Evolutionary conservation across 1,140 invertebrate genomes (phyloP), one percentile per base, ranked within the genome.

Genomic region (Colletes gigas): DNA sequence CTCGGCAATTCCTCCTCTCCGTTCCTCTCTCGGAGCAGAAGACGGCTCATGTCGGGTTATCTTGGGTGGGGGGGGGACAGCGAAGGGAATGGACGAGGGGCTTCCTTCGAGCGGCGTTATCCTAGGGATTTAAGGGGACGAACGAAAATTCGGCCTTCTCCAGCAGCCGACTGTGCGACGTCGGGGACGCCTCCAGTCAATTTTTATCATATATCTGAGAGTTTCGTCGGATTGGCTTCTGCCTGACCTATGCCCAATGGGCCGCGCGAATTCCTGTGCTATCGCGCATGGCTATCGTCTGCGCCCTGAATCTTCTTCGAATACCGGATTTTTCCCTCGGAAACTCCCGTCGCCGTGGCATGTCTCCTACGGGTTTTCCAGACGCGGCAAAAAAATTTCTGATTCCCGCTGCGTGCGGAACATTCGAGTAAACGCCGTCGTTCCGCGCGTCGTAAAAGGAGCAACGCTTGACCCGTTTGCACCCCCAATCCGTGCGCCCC

Each of bases 221-320:
- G 89, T 92, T 91, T 89, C 88, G 86, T 83, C 81, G 89, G 87
- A 92, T 92, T 91, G 88, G 90, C 91, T 92, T 92, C 91, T 91
- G 91, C 92, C 90, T 91, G 91, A 91, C 91, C 91, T 91, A 92
- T 91, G 90, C 91, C 90, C 91, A 93, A 93, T 93, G 90, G 88
- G 86, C 85, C 92, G 89, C 89, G 76, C 86, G 87, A 89, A 90
- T 91, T 90, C 88, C 88, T 88, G 84, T 83, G 84, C 88, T 90
- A 87, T 90, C 88, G 85, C 84, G 88, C 89, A 90, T 87, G 88
- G 89, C 90, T 86, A 89, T 86, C 88, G 88, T 86, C 86, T 82
- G 73, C 84, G 68, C 67, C 77, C 81, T 78, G 65, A 88, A 87
- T 83, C 74, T 67, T 81, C 52, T 78, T 80, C 81, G 78, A 79